Conservation (phyloP, 2,113 vertebrate species). For the Redunca redunca region DNA sequence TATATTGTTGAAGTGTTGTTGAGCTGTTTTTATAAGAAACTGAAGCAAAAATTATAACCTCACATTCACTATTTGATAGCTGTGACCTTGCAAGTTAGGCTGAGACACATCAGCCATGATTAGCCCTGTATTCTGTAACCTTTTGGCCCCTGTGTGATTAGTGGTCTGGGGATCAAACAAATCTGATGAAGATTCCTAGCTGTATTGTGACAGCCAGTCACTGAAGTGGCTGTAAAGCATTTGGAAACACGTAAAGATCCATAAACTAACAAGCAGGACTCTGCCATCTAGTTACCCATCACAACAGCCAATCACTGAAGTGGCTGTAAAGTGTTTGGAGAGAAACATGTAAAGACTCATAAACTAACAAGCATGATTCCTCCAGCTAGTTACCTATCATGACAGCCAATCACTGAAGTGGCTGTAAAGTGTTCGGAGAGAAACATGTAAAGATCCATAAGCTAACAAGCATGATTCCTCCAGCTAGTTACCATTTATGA, state of each 20-base stretch:
- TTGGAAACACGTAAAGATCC: not conserved
- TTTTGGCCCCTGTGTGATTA: not conserved
- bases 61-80: not conserved
- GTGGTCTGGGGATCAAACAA: not conserved
- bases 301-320: not conserved
- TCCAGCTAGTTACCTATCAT: not conserved
- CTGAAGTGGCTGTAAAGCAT: not conserved
- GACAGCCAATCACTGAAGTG: not conserved
- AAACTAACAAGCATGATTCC: not conserved
- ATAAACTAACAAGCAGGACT: not conserved
- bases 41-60: not conserved
- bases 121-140: not conserved
- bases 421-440: not conserved
- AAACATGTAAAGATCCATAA: not conserved
- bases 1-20: not conserved
- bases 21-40: not conserved
- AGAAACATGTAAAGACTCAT: not conserved
- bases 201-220: not conserved
- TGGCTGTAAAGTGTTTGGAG: not conserved
- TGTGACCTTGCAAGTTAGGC: not conserved
- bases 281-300: not conserved
- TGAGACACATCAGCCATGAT: accelerated
- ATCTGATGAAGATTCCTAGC: not conserved
- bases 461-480: not conserved
- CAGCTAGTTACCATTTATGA: constrained; percentile 85